Percentiles rank a stretch among this genome's conserved stretches.
phyloP scores from a whole-genome alignment of 1,140 invertebrate species.

The Leptinotarsa defecta region DNA sequence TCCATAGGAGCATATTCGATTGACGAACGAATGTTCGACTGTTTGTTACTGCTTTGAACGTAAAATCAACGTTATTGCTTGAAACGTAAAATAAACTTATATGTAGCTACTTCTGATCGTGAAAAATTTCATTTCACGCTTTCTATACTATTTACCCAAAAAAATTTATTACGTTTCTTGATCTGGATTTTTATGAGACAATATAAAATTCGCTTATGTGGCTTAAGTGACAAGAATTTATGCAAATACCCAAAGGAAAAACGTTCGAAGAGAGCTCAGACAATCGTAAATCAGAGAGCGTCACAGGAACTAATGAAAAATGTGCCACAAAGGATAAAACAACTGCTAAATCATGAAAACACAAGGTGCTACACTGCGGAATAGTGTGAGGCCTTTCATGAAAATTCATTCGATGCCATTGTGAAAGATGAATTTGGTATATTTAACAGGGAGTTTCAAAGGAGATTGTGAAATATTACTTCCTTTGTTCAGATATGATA shows the following conservation, averaged over 20 bases:
- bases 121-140: conserved; percentile 36
- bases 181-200: conserved; percentile 39
- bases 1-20: too few species aligned
- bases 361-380: conserved; percentile 26
- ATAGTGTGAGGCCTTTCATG: conserved; percentile 3
- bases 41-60: neutral
- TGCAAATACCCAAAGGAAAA: conserved; percentile 40
- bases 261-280: conserved; percentile 33
- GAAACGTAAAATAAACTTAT: neutral
- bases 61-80: neutral
- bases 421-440: conserved; percentile 9
- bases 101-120: conserved; percentile 7
- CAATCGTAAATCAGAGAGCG: conserved; percentile 39
- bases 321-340: conserved; percentile 36
- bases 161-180: conserved; percentile 41
- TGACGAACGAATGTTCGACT: too few species aligned
- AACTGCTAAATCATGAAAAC: conserved; percentile 29
- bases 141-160: conserved; percentile 32
- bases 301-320: conserved; percentile 41
- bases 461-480: too few species aligned
- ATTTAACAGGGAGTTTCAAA: neutral
- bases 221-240: conserved; percentile 44
- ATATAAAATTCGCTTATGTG: conserved; percentile 44
- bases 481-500: too few species aligned
- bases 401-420: conserved; percentile 8